phyloP scores from a whole-genome alignment of 2,797 vertebrate species.

The Ceryle rudis region DNA sequence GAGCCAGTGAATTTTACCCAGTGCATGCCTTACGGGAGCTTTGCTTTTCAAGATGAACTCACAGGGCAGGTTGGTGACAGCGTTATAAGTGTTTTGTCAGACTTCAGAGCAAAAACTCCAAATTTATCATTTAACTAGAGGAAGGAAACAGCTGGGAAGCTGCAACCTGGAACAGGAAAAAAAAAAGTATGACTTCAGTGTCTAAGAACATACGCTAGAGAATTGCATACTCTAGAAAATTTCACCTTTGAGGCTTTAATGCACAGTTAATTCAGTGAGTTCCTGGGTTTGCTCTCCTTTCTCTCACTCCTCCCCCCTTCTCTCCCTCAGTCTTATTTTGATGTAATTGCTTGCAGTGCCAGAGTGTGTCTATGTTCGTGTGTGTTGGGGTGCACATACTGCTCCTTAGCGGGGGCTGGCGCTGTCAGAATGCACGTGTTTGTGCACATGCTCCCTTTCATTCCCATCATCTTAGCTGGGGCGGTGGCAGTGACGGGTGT shows the following conservation, averaged over 20 bases:
- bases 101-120: not conserved
- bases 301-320: too few species aligned
- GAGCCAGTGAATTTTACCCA: not conserved
- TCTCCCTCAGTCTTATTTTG: not conserved
- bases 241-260: not conserved
- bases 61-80: not conserved
- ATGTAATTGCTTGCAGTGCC: not conserved
- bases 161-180: not conserved
- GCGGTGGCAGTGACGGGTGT: not conserved
- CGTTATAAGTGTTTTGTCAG: not conserved
- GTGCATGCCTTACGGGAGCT: not conserved
- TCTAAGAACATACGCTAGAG: not conserved
- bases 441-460: not conserved
- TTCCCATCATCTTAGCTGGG: not conserved
- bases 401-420: not conserved
- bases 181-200: not conserved
- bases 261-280: not conserved
- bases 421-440: not conserved
- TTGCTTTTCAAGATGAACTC: not conserved
- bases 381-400: not conserved
- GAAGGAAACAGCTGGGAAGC: not conserved
- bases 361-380: not conserved
- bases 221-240: not conserved
- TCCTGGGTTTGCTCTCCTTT: not conserved
- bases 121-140: rapidly evolving